Evolutionary conservation across 2,797 vertebrate genomes (phyloP), one percentile per base, ranked within the genome.

Genomic region (Coendou prehensilis): DNA sequence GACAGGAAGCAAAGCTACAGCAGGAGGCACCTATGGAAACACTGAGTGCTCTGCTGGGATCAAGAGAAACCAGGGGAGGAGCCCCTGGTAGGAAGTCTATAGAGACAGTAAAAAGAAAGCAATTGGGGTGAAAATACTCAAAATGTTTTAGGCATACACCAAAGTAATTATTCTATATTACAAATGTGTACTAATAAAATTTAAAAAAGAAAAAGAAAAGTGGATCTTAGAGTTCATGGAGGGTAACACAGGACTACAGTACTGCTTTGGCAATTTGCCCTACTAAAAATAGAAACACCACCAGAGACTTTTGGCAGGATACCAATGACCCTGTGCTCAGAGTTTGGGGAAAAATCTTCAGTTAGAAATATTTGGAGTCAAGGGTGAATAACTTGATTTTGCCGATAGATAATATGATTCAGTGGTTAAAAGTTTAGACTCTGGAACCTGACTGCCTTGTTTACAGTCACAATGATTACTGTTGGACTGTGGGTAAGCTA

Each of bases 311-410:
- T 22, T 96, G 96, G 85, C 92, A 95, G 71, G 79, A 83, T 59
- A 89, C 52, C 92, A 86, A 1, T 78, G 94, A 96, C 95, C 89
- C 90, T 73, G 61, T 86, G 56, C 94, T 97, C 87, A 90, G 64
- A 96, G 81, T 82, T 95, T 93, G 93, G 67, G 87, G 67, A 91
- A 86, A 92, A 93, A 93, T 95, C 73, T 85, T 96, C 9, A 79
- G 71, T 92, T 90, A 84, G 73, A 96, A 91, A 94, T 96, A n/a
- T 83, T 95, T 97, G 52, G 86, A 95, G 67, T 97, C 93, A 97
- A 96, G 84, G 87, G 89, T 95, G 83, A 98, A 93, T 93, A 91
- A 54, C 59, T 54, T 80, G 57, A 64, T 78, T 95, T 69, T 75
- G 80, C 89, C 78, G 89, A 92, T 50, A 93, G 67, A 76, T 54